Evolutionary conservation across 2,888 invertebrate species (phyloP).

Genomic region (Pseudococcus longispinus): DNA sequence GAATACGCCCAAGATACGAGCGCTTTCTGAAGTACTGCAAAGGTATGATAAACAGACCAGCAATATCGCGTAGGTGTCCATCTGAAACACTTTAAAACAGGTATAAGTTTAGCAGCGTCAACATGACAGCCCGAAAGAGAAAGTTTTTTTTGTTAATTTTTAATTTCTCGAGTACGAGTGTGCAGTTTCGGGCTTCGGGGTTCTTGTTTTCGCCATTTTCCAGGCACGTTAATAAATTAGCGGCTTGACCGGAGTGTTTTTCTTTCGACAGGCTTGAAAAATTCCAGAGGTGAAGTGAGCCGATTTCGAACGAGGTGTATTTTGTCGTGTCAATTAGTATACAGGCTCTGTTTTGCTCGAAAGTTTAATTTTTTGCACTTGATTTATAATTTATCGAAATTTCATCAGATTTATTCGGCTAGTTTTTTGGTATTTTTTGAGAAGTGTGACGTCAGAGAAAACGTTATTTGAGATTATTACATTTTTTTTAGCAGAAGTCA

Average conservation of each 20-base stretch:
- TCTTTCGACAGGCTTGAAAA: too few relatives aligned
- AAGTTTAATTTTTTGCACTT: too few relatives aligned
- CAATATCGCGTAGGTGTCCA: background rate
- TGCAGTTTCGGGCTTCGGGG: too few relatives aligned
- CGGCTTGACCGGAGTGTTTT: too few relatives aligned
- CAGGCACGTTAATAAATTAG: background rate
- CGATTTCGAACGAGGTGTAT: too few relatives aligned
- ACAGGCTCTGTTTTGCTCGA: too few relatives aligned
- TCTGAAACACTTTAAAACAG: background rate
- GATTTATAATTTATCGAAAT: too few relatives aligned
- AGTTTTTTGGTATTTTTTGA: background rate
- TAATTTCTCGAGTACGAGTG: background rate
- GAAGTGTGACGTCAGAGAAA: too few relatives aligned
- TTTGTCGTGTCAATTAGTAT: too few relatives aligned
- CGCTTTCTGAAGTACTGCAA: conserved; percentile 39
- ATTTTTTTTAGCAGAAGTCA: too few relatives aligned
- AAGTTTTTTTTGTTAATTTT: background rate
- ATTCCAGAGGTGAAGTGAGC: too few relatives aligned
- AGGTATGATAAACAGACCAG: background rate
- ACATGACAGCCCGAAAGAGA: background rate
- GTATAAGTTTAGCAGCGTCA: background rate
- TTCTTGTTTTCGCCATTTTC: background rate
- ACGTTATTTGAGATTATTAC: too few relatives aligned
- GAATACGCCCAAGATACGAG: conserved; percentile 64
- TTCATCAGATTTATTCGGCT: background rate